These are phyloP conservation scores for Micropoecilia bifurca DNA, from an alignment of 2,797 vertebrate species.

Conservation along the genomic window DNA sequence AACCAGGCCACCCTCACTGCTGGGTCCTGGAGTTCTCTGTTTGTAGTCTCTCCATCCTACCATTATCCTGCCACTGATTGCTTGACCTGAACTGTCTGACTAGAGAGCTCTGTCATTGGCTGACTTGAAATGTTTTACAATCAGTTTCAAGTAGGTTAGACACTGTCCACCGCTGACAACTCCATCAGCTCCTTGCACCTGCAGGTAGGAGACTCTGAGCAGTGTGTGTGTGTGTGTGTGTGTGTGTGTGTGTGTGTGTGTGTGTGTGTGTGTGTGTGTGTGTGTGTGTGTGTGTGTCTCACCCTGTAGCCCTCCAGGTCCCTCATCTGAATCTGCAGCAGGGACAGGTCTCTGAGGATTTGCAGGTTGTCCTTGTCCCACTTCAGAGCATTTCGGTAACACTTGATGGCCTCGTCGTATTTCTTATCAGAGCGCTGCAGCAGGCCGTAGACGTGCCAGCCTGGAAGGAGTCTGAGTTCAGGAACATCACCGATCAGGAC, in stretches of 20 bases:
- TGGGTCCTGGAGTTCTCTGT: neutral
- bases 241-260: neutral
- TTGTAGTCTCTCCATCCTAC: neutral
- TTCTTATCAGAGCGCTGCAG: slow-evolving; percentile 99
- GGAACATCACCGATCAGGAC: slow-evolving; percentile 22
- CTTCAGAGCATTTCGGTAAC: slow-evolving; percentile 98
- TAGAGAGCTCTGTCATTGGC: neutral
- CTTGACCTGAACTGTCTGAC: neutral
- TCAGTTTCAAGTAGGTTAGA: neutral
- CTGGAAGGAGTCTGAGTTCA: slow-evolving; percentile 71
- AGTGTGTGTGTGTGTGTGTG: neutral
- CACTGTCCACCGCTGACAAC: neutral
- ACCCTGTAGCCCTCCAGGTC: slow-evolving; percentile 99
- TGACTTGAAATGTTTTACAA: neutral
- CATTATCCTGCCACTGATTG: neutral
- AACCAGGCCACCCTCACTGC: neutral
- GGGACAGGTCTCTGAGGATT: slow-evolving; percentile 96
- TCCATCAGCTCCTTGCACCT: neutral
- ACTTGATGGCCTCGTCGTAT: slow-evolving; percentile 99
- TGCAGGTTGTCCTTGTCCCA: slow-evolving; percentile 99
- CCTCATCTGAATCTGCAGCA: slow-evolving; percentile 99
- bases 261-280: neutral
- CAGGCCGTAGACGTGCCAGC: slow-evolving; percentile 98
- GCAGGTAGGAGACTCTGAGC: too few relatives aligned
- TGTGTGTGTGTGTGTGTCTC: slow-evolving; percentile 57